phyloP scores from a whole-genome alignment of 2,113 vertebrate genomes.

The Bufo bufo region DNA sequence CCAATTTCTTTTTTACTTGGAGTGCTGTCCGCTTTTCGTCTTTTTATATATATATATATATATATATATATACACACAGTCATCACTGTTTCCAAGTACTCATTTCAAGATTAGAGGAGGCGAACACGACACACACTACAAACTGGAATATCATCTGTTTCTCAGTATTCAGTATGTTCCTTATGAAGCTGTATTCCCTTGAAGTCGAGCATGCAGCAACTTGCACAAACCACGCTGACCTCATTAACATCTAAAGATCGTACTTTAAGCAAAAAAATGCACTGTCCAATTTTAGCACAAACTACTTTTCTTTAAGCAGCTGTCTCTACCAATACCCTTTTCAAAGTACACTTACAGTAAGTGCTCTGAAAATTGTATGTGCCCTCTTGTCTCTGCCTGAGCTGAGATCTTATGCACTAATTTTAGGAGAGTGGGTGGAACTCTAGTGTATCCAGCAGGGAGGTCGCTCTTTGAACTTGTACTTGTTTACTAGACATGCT shows the following conservation, averaged over 20 bases:
- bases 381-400: neutral
- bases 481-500: slow-evolving; percentile 19
- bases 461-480: slow-evolving; percentile 29
- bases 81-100: neutral
- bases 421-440: slow-evolving; percentile 19
- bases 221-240: neutral
- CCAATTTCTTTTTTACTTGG: too few species aligned
- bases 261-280: neutral
- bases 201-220: slow-evolving; percentile 6
- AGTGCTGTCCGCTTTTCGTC: too few species aligned
- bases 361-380: neutral
- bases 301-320: slow-evolving; percentile 1
- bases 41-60: too few species aligned
- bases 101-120: neutral
- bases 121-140: neutral
- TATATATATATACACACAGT: neutral
- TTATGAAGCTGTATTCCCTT: neutral
- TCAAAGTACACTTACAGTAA: slow-evolving; percentile 6
- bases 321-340: neutral
- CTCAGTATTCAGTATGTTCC: neutral
- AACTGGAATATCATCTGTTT: neutral
- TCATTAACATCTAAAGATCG: slow-evolving; percentile 18
- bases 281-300: neutral
- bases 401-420: neutral
- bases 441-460: slow-evolving; percentile 1